phyloP scores from a whole-genome alignment of 2,797 vertebrate species.

The Hemibagrus guttatus region DNA sequence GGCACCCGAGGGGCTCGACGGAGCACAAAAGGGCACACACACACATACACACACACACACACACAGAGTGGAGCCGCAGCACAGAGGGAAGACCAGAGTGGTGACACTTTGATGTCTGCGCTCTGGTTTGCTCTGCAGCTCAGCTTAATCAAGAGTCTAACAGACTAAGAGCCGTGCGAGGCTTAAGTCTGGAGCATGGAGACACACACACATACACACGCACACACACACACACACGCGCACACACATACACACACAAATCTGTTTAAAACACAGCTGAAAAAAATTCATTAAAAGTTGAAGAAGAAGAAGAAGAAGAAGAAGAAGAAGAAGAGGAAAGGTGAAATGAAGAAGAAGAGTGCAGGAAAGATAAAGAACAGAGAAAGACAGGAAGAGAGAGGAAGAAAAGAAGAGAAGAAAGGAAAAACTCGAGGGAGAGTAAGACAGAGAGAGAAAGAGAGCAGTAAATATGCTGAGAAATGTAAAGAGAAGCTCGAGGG shows the following conservation, averaged over 20 bases:
- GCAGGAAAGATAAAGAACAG: background rate
- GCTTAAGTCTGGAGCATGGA: constrained; percentile 54
- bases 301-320: background rate
- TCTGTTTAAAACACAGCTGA: no score
- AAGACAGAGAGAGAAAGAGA: constrained; percentile 56
- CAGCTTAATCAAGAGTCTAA: constrained; percentile 30
- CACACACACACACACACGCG: constrained; percentile 1
- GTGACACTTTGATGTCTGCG: constrained; percentile 42
- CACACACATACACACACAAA: background rate
- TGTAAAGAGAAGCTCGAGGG: background rate
- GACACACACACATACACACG: constrained; percentile 46
- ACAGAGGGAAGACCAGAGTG: constrained; percentile 24
- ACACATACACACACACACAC: constrained; percentile 15
- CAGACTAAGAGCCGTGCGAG: constrained; percentile 15
- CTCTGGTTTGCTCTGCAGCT: constrained; percentile 36
- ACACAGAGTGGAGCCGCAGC: constrained; percentile 14
- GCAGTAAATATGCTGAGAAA: background rate
- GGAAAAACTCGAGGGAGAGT: background rate
- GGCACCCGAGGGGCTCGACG: constrained; percentile 13
- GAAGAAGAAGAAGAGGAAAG: background rate
- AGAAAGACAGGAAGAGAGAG: background rate
- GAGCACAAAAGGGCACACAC: constrained; percentile 23
- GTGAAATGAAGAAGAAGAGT: background rate
- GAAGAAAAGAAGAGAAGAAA: background rate
- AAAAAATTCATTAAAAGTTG: no score